phyloP scores from a whole-genome alignment of 2,113 vertebrate genomes.

The Cyanistes caeruleus region DNA sequence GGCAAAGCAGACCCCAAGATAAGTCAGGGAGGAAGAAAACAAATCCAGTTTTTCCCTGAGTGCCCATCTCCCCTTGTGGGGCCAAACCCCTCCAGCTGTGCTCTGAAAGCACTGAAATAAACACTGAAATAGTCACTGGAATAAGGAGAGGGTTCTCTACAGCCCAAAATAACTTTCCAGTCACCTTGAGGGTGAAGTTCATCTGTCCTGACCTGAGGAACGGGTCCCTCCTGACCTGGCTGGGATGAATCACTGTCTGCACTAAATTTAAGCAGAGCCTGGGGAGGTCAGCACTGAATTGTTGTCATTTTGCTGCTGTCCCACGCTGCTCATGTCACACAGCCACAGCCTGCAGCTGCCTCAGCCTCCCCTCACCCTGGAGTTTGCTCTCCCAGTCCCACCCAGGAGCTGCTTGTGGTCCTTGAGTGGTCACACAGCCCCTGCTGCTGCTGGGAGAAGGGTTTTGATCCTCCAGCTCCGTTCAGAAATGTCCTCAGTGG shows the following conservation, averaged over 20 bases:
- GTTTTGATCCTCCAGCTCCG: fast-evolving
- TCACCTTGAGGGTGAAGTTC: constrained; percentile 9
- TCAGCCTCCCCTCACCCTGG: not conserved
- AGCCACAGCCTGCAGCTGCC: fast-evolving
- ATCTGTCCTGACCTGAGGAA: not conserved
- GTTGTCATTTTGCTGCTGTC: not conserved
- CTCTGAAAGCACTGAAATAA: not conserved
- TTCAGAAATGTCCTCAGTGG: not conserved
- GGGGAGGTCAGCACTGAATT: not conserved
- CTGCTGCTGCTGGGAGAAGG: not conserved
- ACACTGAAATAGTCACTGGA: not conserved
- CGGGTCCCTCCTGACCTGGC: not conserved
- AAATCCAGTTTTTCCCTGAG: not conserved
- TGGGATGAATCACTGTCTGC: not conserved
- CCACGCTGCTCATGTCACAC: not conserved
- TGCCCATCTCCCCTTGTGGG: not conserved
- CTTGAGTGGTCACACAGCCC: not conserved
- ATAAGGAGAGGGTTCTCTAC: fast-evolving
- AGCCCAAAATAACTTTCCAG: not conserved
- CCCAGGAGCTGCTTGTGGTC: fast-evolving
- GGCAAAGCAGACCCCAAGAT: not conserved
- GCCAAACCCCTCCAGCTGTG: not conserved
- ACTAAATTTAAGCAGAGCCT: not conserved
- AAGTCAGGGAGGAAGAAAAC: not conserved
- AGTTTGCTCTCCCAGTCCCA: not conserved